Percentiles rank a stretch among this genome's conserved stretches.
Conservation (phyloP, 2,888 invertebrate species). For the Ornithoptera priamus region DNA sequence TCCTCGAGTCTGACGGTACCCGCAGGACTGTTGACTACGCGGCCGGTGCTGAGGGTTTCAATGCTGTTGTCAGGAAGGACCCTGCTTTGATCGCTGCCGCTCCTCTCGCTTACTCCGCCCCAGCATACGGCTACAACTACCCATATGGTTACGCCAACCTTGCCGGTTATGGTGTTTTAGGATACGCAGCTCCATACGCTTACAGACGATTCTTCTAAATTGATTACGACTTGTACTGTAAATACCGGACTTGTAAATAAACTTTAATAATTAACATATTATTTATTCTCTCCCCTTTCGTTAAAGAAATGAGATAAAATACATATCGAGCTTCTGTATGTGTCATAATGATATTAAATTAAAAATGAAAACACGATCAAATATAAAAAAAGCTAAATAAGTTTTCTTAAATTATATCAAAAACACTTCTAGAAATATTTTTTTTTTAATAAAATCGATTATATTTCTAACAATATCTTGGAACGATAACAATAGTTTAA, state of each 20-base stretch:
- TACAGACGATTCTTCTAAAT: slow-evolving; percentile 48
- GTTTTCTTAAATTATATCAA: too few species aligned
- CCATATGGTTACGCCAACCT: slow-evolving; percentile 34
- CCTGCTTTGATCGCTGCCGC: slow-evolving; percentile 58
- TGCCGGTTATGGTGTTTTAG: slow-evolving; percentile 34
- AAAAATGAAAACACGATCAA: too few species aligned
- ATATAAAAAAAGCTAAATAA: too few species aligned
- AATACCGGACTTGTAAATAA: slow-evolving; percentile 49
- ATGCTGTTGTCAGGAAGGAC: slow-evolving; percentile 78
- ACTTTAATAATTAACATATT: slow-evolving; percentile 20
- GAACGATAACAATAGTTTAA: too few species aligned
- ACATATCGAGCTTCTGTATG: too few species aligned
- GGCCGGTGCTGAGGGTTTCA: slow-evolving; percentile 77
- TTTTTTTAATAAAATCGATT: too few species aligned
- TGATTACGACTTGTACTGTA: slow-evolving; percentile 34
- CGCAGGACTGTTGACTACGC: slow-evolving; percentile 78
- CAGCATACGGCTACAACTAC: slow-evolving; percentile 37
- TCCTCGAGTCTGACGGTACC: slow-evolving; percentile 77
- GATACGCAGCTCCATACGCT: slow-evolving; percentile 40
- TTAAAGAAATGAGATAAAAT: too few species aligned
- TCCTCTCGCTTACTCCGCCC: slow-evolving; percentile 42
- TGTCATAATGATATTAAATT: too few species aligned
- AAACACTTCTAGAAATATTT: too few species aligned
- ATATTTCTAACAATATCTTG: too few species aligned
- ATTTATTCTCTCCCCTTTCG: background rate